Evolutionary conservation across 1,140 invertebrate genomes (phyloP).

Genomic region (Himalopsyche phryganea): DNA sequence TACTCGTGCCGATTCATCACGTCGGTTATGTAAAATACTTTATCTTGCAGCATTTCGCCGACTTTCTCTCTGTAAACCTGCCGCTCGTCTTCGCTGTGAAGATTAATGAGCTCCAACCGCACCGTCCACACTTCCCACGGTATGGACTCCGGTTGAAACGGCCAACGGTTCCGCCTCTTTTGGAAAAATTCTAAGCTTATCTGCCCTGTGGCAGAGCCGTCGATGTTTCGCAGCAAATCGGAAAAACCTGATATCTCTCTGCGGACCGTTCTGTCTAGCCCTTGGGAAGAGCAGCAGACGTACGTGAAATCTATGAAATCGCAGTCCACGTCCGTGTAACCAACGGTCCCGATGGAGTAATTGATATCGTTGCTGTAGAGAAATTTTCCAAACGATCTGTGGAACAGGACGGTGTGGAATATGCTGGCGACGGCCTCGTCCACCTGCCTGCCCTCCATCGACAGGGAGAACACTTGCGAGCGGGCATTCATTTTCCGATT

Average conservation of each 20-base stretch:
- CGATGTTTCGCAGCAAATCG: constrained; percentile 74
- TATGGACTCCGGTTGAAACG: constrained; percentile 82
- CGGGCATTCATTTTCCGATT: constrained; percentile 76
- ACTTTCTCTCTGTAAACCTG: constrained; percentile 85
- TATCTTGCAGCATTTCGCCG: constrained; percentile 87
- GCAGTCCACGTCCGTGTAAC: constrained; percentile 93
- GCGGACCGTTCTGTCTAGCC: constrained; percentile 71
- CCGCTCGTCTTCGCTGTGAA: constrained; percentile 84
- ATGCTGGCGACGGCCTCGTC: constrained; percentile 92
- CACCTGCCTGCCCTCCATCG: constrained; percentile 88
- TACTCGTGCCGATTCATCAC: constrained; percentile 94
- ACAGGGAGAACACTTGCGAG: constrained; percentile 82
- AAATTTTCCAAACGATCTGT: constrained; percentile 92
- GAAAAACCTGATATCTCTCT: constrained; percentile 83
- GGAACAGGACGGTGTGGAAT: constrained; percentile 93
- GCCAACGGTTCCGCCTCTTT: constrained; percentile 84
- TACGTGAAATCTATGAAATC: constrained; percentile 97
- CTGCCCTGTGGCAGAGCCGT: constrained; percentile 70
- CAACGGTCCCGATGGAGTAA: constrained; percentile 92
- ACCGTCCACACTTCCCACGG: constrained; percentile 98
- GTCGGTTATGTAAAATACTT: constrained; percentile 90
- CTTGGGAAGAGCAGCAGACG: constrained; percentile 84
- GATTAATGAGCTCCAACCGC: constrained; percentile 79
- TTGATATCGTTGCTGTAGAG: constrained; percentile 89
- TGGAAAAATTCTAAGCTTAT: constrained; percentile 96